Evolutionary conservation across 2,113 vertebrate genomes (phyloP), one percentile per base, ranked within the genome.

Genomic region (Spizaetus ornatus): DNA sequence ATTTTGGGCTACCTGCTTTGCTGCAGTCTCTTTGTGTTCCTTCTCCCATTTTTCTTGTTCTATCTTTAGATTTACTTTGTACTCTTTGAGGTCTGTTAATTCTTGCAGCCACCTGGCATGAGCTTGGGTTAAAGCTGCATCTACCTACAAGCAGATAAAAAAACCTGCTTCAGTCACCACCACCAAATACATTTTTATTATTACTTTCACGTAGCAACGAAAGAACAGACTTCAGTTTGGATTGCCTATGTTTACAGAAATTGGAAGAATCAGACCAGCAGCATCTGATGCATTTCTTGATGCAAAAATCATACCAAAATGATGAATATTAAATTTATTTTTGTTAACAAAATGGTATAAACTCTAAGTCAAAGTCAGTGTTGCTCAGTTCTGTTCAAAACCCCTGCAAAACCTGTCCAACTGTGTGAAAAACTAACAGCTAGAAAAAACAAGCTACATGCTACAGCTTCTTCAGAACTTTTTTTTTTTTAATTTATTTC

Each of bases 91-190:
- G 18, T 98, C 98, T 43, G 98, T 98, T 93, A 99, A 94, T 90
- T 99, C 99, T 82, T 99, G 98, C 52, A 99, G 96, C 99, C 99
- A 99, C 63, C 96, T 98, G 69, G 83, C 93, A 83, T 93, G 98
- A 73, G 99, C 99, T 88, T 98, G 98, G 13, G 98, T 98, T 95
- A 99, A 97, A 56, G 99, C 98, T 42, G 93, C 96, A 98, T 99
- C 99, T 89, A 99, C 98, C 99, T 99, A 93, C 15, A 93, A 96
- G 84, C 58, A 59, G 65, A 52, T 65, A 65, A 88, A 78, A 27
- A 8, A 3, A 6, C 9, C 31, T 80, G 34, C 47, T 94, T 95
- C 45, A 93, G 79, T 63, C 55, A 52, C 13, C 29, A 66, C 19
- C 27, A 20, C 66, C 6, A 7, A 53, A 59, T 21, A 73, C 13